Evolutionary conservation across 2,888 invertebrate species (phyloP), one percentile per base, ranked within the genome.

Genomic region (Merodon equestris): DNA sequence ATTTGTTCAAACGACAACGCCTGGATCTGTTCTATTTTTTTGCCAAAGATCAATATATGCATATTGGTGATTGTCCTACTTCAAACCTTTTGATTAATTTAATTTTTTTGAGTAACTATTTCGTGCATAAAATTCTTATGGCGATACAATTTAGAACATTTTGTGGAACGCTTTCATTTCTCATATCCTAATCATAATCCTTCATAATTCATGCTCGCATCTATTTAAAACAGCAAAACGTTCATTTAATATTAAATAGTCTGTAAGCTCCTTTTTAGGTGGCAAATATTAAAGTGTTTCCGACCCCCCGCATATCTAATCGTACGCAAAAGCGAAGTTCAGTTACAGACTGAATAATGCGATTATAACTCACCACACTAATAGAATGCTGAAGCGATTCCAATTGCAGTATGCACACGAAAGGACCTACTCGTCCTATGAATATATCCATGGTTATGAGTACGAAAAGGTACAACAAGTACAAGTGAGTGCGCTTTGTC

Each of bases 281-380:
- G 61, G 53, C 58, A 61, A 27, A 45, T 58, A 67, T 77, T 68
- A 38, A 68, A 54, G 63, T 63, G 57, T 38, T 63, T 61, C 15
- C 67, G 51, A 36, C 27, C 63, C 34, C 10, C 45, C 57, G 10
- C 34, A 56, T 45, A 53, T 60, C 63, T 79, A 68, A 74, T 74
- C 68, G 64, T 60, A 64, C 51, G 64, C 74, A 70, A 79, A 63
- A 74, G 54, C 74, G 68, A 64, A 79, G 68, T 74, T 79, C 74
- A 74, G 73, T 74, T 74, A 74, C 73, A 79, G 74, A 48, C 79
- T 64, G 68, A 74, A 74, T 79, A 79, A 79, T 74, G 67, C 79
- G 79, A 79, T 79, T 79, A 79, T 73, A 79, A 70, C 74, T 70
- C 44, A 79, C 74, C 79, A 45, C 74, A 74, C 74, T 79, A 79